A percentile compares a stretch with the other conserved stretches of the same genome.
Evolutionary conservation across 2,113 vertebrate genomes (phyloP).

Genomic region (Cyrtonyx montezumae): DNA sequence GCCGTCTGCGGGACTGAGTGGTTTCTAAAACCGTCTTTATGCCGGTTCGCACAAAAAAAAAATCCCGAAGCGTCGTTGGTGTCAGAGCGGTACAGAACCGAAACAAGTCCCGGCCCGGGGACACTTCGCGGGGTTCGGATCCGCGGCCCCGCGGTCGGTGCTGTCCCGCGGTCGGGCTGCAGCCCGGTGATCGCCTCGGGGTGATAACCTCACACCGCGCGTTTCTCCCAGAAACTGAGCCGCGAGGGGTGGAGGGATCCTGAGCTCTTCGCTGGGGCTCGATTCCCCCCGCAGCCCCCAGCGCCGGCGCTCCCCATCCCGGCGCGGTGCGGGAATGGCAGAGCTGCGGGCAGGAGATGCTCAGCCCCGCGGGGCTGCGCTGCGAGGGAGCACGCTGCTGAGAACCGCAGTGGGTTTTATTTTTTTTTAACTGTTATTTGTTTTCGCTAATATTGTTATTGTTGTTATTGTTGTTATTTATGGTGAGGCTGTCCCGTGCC

Average conservation of each 20-base stretch:
- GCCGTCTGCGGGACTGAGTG: neutral
- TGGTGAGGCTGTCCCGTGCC: neutral
- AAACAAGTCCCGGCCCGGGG: neutral
- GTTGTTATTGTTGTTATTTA: neutral
- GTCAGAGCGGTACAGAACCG: neutral
- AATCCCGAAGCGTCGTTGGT: neutral
- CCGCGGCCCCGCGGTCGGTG: neutral
- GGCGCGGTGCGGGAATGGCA: neutral
- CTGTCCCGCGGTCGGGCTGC: neutral
- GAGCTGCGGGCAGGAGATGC: neutral
- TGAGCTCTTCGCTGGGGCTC: neutral
- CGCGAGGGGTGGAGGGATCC: rapidly evolving
- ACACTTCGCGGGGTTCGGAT: neutral
- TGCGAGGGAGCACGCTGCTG: neutral
- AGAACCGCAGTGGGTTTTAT: too few species aligned
- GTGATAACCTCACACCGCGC: neutral
- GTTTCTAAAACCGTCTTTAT: neutral
- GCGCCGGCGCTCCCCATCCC: neutral
- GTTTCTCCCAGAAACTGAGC: rapidly evolving
- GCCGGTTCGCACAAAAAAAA: rapidly evolving
- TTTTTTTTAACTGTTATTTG: too few species aligned
- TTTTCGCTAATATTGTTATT: neutral
- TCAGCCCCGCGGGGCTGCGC: neutral
- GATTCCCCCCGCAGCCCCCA: neutral
- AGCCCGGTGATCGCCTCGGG: neutral